Percentiles rank a stretch among this genome's conserved stretches.
Evolutionary conservation across 1,140 invertebrate genomes (phyloP).

Genomic region (Tribolium castaneum): DNA sequence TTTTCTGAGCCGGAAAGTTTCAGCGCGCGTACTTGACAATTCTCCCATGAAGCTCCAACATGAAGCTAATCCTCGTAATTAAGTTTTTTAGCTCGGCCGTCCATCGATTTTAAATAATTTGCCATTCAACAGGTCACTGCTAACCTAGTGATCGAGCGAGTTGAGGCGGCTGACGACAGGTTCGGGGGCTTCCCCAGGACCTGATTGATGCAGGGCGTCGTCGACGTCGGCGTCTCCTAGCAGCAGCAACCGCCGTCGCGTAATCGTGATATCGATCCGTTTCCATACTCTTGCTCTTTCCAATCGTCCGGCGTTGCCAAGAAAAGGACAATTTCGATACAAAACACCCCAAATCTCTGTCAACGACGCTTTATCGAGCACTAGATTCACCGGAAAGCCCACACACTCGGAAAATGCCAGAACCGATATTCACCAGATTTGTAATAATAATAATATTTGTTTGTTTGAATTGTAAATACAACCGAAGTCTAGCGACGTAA

Average conservation of each 20-base stretch:
- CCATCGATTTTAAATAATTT: constrained; percentile 12
- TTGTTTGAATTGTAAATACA: too few species aligned
- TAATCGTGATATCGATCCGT: constrained; percentile 41
- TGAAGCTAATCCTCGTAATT: constrained; percentile 4
- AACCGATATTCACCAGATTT: not conserved
- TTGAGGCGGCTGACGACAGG: not conserved
- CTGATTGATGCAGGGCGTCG: constrained; percentile 40
- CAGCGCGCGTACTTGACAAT: not conserved
- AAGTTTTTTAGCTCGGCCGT: not conserved
- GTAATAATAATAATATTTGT: too few species aligned
- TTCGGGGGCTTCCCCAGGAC: constrained; percentile 18
- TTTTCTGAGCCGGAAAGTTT: constrained; percentile 15
- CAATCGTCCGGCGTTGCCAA: constrained; percentile 35
- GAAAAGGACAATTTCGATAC: constrained; percentile 32
- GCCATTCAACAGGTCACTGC: constrained; percentile 32
- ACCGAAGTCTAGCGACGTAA: too few species aligned
- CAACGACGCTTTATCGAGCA: too few species aligned
- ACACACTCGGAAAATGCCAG: not conserved
- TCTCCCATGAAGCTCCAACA: not conserved
- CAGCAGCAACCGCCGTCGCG: constrained; percentile 37
- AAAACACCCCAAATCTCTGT: not conserved
- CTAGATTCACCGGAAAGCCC: too few species aligned
- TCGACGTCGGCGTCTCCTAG: constrained; percentile 28
- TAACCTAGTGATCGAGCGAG: constrained; percentile 6
- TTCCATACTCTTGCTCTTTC: constrained; percentile 35